Conservation (phyloP, 2,888 invertebrate species). For the Ceratothoa steindachneri region DNA sequence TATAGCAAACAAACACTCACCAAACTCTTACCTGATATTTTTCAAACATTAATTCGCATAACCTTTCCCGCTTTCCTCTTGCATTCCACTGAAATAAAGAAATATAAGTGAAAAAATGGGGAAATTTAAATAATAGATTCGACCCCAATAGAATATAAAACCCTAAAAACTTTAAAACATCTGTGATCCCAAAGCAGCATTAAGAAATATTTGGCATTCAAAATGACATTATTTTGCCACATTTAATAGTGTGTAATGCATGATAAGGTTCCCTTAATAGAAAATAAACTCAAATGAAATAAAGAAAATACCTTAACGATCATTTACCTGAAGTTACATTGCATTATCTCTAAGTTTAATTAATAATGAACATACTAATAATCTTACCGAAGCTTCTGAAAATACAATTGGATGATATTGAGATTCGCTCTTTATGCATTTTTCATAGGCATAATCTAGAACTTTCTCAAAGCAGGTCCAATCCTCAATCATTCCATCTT, state of each 20-base stretch:
- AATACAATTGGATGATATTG: slow-evolving; percentile 94
- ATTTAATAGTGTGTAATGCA: too few species aligned
- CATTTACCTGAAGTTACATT: too few species aligned
- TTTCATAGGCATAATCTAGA: slow-evolving; percentile 85
- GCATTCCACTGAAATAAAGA: slow-evolving; percentile 69
- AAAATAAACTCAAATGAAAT: too few species aligned
- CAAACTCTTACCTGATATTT: slow-evolving; percentile 59
- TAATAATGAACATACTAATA: too few species aligned
- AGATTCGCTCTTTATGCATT: slow-evolving; percentile 88
- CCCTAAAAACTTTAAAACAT: too few species aligned
- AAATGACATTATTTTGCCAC: too few species aligned
- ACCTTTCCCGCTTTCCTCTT: slow-evolving; percentile 82
- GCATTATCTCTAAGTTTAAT: too few species aligned
- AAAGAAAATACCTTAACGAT: too few species aligned
- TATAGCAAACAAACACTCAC: too few species aligned
- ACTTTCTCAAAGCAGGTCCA: slow-evolving; percentile 98
- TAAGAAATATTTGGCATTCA: too few species aligned
- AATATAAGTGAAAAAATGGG: slow-evolving; percentile 44
- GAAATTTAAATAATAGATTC: neutral
- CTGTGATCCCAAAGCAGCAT: too few species aligned
- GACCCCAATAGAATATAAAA: neutral
- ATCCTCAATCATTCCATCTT: slow-evolving; percentile 97
- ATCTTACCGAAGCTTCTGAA: slow-evolving; percentile 79
- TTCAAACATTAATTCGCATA: slow-evolving; percentile 96
- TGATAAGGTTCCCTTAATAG: too few species aligned